A percentile compares a stretch with the other conserved stretches of the same genome.
Conservation (phyloP, 1,140 invertebrate genomes). For the Copidosoma floridanum region DNA sequence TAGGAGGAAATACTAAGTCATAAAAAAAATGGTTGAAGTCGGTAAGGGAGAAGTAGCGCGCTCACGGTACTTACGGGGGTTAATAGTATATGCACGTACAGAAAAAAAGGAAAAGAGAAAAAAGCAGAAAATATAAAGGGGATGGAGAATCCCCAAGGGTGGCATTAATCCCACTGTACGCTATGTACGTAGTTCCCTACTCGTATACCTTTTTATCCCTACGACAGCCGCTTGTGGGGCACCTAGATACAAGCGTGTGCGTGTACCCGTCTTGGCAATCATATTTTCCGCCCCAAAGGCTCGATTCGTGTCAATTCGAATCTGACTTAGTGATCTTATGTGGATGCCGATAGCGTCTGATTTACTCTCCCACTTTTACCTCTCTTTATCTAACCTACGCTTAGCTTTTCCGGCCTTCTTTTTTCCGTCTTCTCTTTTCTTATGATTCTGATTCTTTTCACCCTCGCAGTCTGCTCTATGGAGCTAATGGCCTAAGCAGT, state of each 20-base stretch:
- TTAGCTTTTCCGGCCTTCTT: no score
- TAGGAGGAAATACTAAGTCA: no score
- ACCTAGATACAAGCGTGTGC: no score
- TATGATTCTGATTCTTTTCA: no score
- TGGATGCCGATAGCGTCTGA: slow-evolving; percentile 52
- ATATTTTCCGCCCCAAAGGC: slow-evolving; percentile 56
- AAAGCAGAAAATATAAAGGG: background rate
- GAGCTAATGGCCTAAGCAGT: no score
- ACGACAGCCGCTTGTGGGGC: background rate
- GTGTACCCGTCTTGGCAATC: slow-evolving; percentile 45
- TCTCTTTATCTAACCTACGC: slow-evolving; percentile 14
- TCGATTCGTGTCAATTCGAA: slow-evolving; percentile 56
- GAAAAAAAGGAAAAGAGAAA: slow-evolving; percentile 1
- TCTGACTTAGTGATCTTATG: slow-evolving; percentile 56
- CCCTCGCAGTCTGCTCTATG: no score
- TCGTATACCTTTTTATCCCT: background rate
- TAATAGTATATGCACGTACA: no score
- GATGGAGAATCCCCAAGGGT: slow-evolving; percentile 48
- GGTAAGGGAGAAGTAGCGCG: no score
- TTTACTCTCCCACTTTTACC: slow-evolving; percentile 38
- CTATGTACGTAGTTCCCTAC: slow-evolving; percentile 31
- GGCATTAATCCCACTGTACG: slow-evolving; percentile 51
- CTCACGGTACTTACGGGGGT: no score
- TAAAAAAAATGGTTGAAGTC: no score
- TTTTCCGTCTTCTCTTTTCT: no score